Evolutionary conservation across 2,888 invertebrate species (phyloP).

Genomic region (Noctuana brunneofusca): DNA sequence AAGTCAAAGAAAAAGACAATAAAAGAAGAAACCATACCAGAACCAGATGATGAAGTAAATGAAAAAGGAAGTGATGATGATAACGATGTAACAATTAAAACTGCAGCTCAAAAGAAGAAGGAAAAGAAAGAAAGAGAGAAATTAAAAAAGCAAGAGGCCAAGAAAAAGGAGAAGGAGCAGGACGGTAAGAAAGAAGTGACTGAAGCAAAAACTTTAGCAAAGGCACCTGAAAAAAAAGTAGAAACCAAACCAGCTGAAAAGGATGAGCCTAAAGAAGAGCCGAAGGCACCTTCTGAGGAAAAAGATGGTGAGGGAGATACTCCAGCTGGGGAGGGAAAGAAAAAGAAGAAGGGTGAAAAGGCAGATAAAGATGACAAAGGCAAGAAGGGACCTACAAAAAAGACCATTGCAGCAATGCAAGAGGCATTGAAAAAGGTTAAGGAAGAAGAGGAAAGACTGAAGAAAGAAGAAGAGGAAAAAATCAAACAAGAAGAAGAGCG

Average conservation of each 20-base stretch:
- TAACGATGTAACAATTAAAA: slow-evolving; percentile 86
- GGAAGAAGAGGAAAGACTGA: slow-evolving; percentile 92
- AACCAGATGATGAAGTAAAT: slow-evolving; percentile 52
- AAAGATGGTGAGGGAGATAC: slow-evolving; percentile 62
- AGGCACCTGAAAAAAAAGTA: slow-evolving; percentile 47
- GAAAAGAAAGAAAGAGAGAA: slow-evolving; percentile 93
- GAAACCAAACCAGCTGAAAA: slow-evolving; percentile 53
- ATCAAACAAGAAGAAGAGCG: slow-evolving; percentile 88
- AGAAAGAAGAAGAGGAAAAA: slow-evolving; percentile 91
- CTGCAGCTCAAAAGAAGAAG: slow-evolving; percentile 94
- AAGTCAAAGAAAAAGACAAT: slow-evolving; percentile 64
- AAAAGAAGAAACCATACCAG: slow-evolving; percentile 61
- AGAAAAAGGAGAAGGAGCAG: slow-evolving; percentile 78
- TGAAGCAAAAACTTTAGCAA: slow-evolving; percentile 51
- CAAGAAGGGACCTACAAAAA: slow-evolving; percentile 90
- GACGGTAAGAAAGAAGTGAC: slow-evolving; percentile 59
- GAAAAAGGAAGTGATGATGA: slow-evolving; percentile 80
- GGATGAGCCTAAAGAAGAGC: slow-evolving; percentile 68
- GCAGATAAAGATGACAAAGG: slow-evolving; percentile 83
- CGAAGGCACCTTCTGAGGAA: slow-evolving; percentile 62
- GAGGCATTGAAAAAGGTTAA: slow-evolving; percentile 93
- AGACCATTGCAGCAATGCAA: slow-evolving; percentile 95
- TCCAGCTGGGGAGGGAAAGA: slow-evolving; percentile 66
- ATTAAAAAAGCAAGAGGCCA: slow-evolving; percentile 88
- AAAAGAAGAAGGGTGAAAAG: slow-evolving; percentile 74